These are phyloP conservation scores for Trachelus stipa DNA, from an alignment of 2,888 invertebrate species.

Conservation along the genomic window DNA sequence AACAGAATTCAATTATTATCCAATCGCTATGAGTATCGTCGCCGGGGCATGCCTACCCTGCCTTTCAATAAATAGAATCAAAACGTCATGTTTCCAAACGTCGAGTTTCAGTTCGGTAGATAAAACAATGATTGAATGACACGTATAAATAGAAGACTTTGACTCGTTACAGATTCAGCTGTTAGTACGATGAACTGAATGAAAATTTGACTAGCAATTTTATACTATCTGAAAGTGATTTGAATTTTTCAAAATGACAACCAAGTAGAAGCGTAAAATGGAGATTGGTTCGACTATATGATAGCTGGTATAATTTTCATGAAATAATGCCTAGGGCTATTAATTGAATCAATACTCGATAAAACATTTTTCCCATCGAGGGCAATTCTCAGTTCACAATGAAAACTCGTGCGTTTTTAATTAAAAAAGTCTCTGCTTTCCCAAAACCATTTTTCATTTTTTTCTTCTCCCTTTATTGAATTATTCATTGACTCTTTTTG, in stretches of 20 bases:
- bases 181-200: background rate
- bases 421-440: background rate
- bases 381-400: background rate
- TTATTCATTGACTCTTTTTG: background rate
- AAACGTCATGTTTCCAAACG: background rate
- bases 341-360: background rate
- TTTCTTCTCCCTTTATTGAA: background rate
- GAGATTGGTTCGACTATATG: background rate
- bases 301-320: background rate
- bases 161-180: background rate
- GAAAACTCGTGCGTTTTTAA: background rate
- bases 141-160: background rate
- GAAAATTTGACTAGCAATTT: background rate
- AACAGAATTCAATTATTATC: slow-evolving; percentile 4
- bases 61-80: background rate
- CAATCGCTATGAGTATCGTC: background rate
- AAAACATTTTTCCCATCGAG: background rate
- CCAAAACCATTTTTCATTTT: background rate
- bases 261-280: background rate
- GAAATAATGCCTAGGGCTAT: background rate
- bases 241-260: background rate
- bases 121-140: background rate
- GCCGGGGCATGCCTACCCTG: background rate
- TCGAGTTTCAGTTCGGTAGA: background rate
- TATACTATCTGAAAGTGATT: background rate